Evolutionary conservation across 2,797 vertebrate species (phyloP), one percentile per base, ranked within the genome.

Genomic region (Enteromius paludinosus): DNA sequence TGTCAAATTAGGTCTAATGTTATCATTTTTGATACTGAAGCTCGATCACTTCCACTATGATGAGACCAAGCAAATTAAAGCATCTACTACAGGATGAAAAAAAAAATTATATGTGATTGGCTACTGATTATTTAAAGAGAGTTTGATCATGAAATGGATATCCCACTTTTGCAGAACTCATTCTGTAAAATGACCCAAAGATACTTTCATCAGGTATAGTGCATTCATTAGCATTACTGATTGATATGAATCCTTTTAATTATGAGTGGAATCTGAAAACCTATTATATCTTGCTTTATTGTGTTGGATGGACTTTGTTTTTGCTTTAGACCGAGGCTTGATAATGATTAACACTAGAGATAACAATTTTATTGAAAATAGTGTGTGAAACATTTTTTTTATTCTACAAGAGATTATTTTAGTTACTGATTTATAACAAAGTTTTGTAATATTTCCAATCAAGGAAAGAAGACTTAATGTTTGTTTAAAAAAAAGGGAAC

Each of bases 311-410:
- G 70, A 56, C 61, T 76, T 75, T 47, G 70, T 65, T 81, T 73
- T 41, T 43, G 15, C 11, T 25, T 74, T 11, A 12, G 62, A 65
- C 64, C 38, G 69, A 56, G 33, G 59, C 5, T 76, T 43, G 62
- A 74, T 43, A 82, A 82, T 82, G 28, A 82, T 66, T 66, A 76
- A 68, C 61, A 68, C 38, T 33, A 5, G 30, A 66, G 76, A 78
- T 78, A 77, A 77, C 12, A 45, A 23, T 30, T 33, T 8, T 20
- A 62, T 62, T 23, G 9, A 62, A 81, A 28, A 56, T 43, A 28
- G 10, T 76, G 5, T 25, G 54, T 8, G 35, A 25, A 38, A 54
- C 0, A 4, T 41, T 30, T 35, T 5, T 61, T 64, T 9, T 11
- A 14, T 45, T 5, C 10, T 7, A 17, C 15, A 12, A 38, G 52